Conservation (phyloP, 2,888 invertebrate genomes). For the Apocheima hispidaria region DNA sequence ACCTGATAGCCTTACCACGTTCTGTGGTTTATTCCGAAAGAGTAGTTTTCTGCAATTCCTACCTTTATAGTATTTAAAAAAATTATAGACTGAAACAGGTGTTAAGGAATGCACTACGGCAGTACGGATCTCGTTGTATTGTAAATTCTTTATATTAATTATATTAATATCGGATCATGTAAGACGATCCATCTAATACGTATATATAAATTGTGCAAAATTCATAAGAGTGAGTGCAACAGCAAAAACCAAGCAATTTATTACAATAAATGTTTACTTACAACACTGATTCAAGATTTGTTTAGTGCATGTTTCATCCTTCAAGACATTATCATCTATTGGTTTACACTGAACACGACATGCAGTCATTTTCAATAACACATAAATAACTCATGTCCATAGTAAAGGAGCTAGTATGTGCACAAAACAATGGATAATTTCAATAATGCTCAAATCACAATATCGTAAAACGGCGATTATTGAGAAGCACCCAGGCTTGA, state of each 20-base stretch:
- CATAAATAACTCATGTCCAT: conserved; percentile 35
- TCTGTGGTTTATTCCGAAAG: background rate
- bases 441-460: conserved; percentile 59
- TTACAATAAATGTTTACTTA: conserved; percentile 32
- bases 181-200: background rate
- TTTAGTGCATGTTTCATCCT: conserved; percentile 26
- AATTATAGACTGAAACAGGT: background rate
- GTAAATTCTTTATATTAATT: background rate
- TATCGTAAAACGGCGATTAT: conserved; percentile 61
- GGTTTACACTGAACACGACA: conserved; percentile 28
- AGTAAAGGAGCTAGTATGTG: conserved; percentile 46
- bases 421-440: conserved; percentile 57
- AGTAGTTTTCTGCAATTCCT: background rate
- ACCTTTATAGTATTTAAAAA: too few species aligned
- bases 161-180: background rate
- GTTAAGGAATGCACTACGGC: background rate
- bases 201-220: background rate
- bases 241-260: background rate
- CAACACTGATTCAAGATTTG: conserved; percentile 32
- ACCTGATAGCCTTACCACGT: conserved; percentile 9
- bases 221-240: background rate
- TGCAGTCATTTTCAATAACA: conserved; percentile 32
- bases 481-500: conserved; percentile 61
- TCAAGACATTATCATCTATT: conserved; percentile 29
- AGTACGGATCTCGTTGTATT: background rate